A percentile compares a stretch with the other conserved stretches of the same genome.
Evolutionary conservation across 2,797 vertebrate genomes (phyloP).

Genomic region (Morus bassanus): DNA sequence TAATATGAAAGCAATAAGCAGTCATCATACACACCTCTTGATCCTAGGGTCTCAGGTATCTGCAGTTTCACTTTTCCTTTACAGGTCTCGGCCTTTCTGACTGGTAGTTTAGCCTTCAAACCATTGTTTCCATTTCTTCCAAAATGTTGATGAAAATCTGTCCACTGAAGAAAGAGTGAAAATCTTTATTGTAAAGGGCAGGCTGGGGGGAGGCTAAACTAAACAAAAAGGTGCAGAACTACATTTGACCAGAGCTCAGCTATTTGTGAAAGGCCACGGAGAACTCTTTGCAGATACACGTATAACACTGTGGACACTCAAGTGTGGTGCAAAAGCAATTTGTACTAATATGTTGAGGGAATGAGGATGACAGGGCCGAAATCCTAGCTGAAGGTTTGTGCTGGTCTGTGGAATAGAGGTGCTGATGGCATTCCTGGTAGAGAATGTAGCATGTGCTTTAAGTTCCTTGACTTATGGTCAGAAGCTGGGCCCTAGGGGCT

Average conservation of each 20-base stretch:
- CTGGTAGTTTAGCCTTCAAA: not conserved
- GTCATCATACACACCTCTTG: not conserved
- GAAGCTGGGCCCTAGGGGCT: not conserved
- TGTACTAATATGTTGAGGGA: not conserved
- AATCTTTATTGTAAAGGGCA: not conserved
- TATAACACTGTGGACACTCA: not conserved
- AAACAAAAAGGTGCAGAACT: not conserved
- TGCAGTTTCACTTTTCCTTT: not conserved
- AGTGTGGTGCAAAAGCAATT: not conserved
- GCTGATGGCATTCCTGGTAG: not conserved
- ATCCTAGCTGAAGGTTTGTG: not conserved
- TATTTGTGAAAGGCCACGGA: not conserved
- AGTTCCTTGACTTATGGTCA: not conserved
- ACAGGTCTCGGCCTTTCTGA: not conserved
- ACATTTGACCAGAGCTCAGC: not conserved
- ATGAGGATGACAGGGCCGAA: not conserved
- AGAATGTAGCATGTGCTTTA: not conserved
- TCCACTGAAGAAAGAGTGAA: not conserved
- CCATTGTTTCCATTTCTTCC: not conserved
- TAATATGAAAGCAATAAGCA: not conserved
- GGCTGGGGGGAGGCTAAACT: not conserved
- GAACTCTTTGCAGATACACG: not conserved
- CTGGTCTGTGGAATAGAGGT: not conserved
- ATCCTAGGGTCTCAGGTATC: not conserved
- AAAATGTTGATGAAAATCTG: not conserved